Percentiles rank a stretch among this genome's conserved stretches.
These are phyloP conservation scores for Eristalis pertinax DNA, from an alignment of 2,888 invertebrate species.

Conservation along the genomic window DNA sequence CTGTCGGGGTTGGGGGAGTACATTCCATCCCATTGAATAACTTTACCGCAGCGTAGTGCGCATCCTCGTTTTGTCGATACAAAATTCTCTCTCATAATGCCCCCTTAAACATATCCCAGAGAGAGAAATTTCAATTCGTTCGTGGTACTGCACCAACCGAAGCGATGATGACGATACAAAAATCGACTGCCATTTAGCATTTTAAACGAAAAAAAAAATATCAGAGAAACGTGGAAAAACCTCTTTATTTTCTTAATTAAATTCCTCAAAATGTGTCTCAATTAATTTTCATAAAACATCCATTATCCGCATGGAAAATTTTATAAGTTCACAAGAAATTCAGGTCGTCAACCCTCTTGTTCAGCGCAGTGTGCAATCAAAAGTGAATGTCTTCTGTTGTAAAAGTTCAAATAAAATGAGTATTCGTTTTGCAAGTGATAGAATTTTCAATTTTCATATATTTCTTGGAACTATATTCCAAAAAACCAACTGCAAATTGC, in stretches of 20 bases:
- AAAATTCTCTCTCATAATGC: conserved; percentile 14
- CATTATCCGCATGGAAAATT: conserved; percentile 24
- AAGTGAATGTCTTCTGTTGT: conserved; percentile 45
- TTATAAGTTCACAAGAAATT: conserved; percentile 25
- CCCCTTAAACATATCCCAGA: conserved; percentile 34
- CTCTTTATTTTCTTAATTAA: background rate
- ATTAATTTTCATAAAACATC: background rate
- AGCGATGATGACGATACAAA: conserved; percentile 59
- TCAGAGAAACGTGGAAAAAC: conserved; percentile 13
- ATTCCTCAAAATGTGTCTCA: conserved; percentile 26
- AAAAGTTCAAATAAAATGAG: conserved; percentile 38
- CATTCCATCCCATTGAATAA: conserved; percentile 51
- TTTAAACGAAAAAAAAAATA: conserved; percentile 26
- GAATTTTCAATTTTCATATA: conserved; percentile 48
- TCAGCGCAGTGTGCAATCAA: conserved; percentile 47
- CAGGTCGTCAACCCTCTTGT: conserved; percentile 60
- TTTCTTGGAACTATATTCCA: conserved; percentile 21
- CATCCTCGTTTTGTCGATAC: conserved; percentile 41
- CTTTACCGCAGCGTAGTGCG: conserved; percentile 60
- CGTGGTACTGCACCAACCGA: conserved; percentile 67
- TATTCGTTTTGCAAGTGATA: conserved; percentile 39
- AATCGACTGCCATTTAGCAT: conserved; percentile 48
- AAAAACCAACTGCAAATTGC: conserved; percentile 8
- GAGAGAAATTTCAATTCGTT: conserved; percentile 54
- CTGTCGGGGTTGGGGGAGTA: conserved; percentile 11